Evolutionary conservation across 2,797 vertebrate species (phyloP), one percentile per base, ranked within the genome.

Genomic region (Glyptemys insculpta): DNA sequence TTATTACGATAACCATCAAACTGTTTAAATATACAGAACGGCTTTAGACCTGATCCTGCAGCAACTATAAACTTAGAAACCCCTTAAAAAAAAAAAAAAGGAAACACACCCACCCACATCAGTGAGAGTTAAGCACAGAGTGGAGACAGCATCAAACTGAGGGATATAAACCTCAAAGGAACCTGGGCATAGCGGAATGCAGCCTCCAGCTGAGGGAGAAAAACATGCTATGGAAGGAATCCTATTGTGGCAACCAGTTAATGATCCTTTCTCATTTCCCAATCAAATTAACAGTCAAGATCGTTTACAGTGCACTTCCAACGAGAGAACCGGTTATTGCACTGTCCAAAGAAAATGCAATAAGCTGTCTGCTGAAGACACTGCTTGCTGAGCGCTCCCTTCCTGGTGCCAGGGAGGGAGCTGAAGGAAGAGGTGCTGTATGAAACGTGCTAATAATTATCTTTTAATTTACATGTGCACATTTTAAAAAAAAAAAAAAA

Each of bases 381-480:
- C 89, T 81, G 93, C n/a, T 81, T 93, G 95, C 91, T 89, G 90
- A 95, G 79, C 81, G 83, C 52, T 53, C 23, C 37, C 81, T 31
- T 89, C 89, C 89, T 84, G 54, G 80, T 90, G 80, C 50, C 79
- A 95, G 89, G 91, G 82, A 89, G 87, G 2, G 78, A 91, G 65
- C 82, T 79, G 37, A 52, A 56, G 34, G 87, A 94, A 89, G 65
- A 95, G 86, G 78, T 94, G 91, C 83, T 52, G 18, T 81, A 92
- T 93, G 83, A 93, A 94, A 86, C 85, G 37, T 56, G 86, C 87
- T 85, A 72, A 79, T 31, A 89, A 52, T 49, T 86, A 79, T 92
- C 83, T 93, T 97, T 97, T 96, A 94, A 96, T 97, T 97, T 90
- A 86, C 78, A 86, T 31, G 81, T 96, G 97, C 85, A 86, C 29